phyloP scores from a whole-genome alignment of 2,888 invertebrate genomes.

The Campoplex capitator region DNA sequence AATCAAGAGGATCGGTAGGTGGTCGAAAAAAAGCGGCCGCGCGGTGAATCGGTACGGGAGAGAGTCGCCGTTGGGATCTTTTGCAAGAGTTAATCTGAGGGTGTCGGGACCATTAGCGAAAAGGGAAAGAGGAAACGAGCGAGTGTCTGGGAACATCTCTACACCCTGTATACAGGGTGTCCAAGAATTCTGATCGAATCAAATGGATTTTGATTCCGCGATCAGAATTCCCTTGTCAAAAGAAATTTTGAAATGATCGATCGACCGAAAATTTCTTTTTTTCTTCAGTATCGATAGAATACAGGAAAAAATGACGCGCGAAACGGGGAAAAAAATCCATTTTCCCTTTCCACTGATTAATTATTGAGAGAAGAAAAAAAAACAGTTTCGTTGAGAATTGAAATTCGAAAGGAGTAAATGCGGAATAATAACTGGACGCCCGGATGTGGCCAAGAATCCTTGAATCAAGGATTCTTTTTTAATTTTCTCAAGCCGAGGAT shows the following conservation, averaged over 20 bases:
- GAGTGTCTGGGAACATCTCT: slow-evolving; percentile 50
- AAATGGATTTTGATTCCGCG: neutral
- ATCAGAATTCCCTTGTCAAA: no score
- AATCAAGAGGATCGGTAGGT: slow-evolving; percentile 62
- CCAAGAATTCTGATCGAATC: neutral
- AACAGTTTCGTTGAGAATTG: no score
- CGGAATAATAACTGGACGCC: no score
- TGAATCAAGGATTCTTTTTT: slow-evolving; percentile 77
- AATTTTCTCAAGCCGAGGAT: slow-evolving; percentile 71
- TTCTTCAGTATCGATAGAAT: no score
- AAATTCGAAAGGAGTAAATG: neutral
- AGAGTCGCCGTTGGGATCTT: slow-evolving; percentile 48
- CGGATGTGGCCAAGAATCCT: slow-evolving; percentile 76
- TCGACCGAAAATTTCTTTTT: no score
- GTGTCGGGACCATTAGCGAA: slow-evolving; percentile 82
- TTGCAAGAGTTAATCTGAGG: slow-evolving; percentile 73
- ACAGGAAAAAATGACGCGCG: no score
- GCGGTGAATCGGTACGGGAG: slow-evolving; percentile 51
- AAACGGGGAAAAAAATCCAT: no score
- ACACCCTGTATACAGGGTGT: slow-evolving; percentile 2
- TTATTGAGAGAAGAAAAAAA: no score
- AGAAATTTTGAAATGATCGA: no score
- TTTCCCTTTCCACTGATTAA: no score
- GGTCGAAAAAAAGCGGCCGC: slow-evolving; percentile 48
- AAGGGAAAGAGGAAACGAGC: slow-evolving; percentile 54